phyloP scores from a whole-genome alignment of 2,113 vertebrate species.

The Xyliphius kryptos region DNA sequence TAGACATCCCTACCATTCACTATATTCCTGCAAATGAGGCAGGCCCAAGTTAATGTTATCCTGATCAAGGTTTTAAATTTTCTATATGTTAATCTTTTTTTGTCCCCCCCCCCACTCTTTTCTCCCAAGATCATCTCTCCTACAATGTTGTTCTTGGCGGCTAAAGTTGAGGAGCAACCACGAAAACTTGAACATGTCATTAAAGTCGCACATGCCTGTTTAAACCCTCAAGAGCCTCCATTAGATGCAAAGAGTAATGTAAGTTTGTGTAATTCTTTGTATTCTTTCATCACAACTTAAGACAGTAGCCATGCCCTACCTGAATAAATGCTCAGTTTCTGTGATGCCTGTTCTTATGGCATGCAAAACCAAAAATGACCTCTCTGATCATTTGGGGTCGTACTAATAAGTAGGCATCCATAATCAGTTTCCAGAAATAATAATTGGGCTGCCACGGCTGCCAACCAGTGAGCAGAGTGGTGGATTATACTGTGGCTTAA shows the following conservation, averaged over 20 bases:
- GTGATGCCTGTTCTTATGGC: slow-evolving; percentile 4
- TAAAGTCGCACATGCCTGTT: slow-evolving; percentile 97
- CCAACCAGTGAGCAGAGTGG: too few relatives aligned
- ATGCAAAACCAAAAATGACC: not conserved
- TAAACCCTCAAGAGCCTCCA: slow-evolving; percentile 86
- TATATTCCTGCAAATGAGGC: too few relatives aligned
- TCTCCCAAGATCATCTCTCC: slow-evolving; percentile 92
- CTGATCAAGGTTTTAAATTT: too few relatives aligned
- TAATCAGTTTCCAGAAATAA: too few relatives aligned
- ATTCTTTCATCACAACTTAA: slow-evolving; percentile 26
- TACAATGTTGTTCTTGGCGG: slow-evolving; percentile 95
- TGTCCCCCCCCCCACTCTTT: too few relatives aligned
- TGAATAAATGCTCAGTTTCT: slow-evolving; percentile 12
- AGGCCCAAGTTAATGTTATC: too few relatives aligned
- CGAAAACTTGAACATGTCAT: slow-evolving; percentile 99
- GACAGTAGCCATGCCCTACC: slow-evolving; percentile 36
- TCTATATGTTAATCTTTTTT: too few relatives aligned
- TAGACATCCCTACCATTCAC: too few relatives aligned
- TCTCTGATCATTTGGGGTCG: too few relatives aligned
- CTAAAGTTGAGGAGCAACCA: slow-evolving; percentile 98
- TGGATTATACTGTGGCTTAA: too few relatives aligned
- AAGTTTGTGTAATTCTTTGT: slow-evolving; percentile 58
- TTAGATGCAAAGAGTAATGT: slow-evolving; percentile 98
- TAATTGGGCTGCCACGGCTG: too few relatives aligned
- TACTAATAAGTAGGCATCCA: too few relatives aligned